A percentile compares a stretch with the other conserved stretches of the same genome.
phyloP scores from a whole-genome alignment of 2,113 vertebrate genomes.

The Eulacestoma nigropectus region DNA sequence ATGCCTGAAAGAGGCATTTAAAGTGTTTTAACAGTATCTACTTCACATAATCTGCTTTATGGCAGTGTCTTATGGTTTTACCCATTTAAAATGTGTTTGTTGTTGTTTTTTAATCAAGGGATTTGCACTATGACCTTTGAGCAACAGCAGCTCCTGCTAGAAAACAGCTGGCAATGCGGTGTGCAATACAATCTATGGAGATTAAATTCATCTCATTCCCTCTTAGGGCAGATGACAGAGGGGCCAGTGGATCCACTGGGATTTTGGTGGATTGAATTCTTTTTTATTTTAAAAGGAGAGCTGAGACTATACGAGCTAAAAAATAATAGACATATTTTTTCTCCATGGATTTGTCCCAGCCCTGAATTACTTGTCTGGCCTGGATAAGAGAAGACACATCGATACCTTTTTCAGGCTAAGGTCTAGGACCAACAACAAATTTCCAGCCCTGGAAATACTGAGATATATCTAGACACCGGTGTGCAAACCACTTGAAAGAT shows the following conservation, averaged over 20 bases:
- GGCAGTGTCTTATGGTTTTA: conserved; percentile 12
- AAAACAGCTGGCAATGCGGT: not conserved
- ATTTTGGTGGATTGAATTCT: conserved; percentile 1
- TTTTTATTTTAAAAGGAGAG: not conserved
- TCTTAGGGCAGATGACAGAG: not conserved
- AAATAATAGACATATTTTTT: not conserved
- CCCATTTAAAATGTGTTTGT: conserved; percentile 35
- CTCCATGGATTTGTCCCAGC: not conserved
- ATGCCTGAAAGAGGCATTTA: conserved; percentile 56
- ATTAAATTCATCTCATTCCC: conserved; percentile 11
- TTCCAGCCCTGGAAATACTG: not conserved
- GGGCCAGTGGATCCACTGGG: not conserved
- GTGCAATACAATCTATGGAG: not conserved
- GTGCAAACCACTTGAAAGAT: not conserved
- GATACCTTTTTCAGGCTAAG: not conserved
- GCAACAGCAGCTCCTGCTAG: not conserved
- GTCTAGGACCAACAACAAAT: not conserved
- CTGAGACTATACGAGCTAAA: not conserved
- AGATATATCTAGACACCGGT: not conserved
- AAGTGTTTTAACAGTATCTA: conserved; percentile 48
- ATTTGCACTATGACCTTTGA: conserved; percentile 39
- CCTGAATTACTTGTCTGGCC: not conserved
- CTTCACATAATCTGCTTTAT: conserved; percentile 59
- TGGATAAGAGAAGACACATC: not conserved
- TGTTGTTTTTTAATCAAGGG: conserved; percentile 24